These are phyloP conservation scores for Panagrolaimus sp. DNA, from an alignment of 1,140 invertebrate genomes.

Conservation along the genomic window DNA sequence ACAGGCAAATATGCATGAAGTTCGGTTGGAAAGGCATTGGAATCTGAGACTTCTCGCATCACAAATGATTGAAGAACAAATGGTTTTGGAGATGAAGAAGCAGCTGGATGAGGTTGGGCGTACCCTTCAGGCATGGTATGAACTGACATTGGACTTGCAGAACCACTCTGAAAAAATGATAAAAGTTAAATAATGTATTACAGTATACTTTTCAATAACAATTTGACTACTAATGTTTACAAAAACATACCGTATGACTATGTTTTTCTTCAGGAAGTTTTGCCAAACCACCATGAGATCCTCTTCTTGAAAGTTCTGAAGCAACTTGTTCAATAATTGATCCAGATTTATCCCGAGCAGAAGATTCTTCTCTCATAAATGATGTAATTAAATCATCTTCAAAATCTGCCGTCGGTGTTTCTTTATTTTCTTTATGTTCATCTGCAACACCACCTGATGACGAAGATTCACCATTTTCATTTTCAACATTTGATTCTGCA, in stretches of 20 bases:
- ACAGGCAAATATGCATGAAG: slow-evolving; percentile 36
- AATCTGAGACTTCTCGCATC: not conserved
- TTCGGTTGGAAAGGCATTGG: slow-evolving; percentile 21
- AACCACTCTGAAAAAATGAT: slow-evolving; percentile 33
- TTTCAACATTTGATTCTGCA: not conserved
- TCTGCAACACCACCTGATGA: not conserved
- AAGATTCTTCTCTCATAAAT: slow-evolving; percentile 1
- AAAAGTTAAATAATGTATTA: not conserved
- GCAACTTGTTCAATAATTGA: not conserved
- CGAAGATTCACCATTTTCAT: not conserved
- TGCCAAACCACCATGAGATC: not conserved
- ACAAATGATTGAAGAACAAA: slow-evolving; percentile 32
- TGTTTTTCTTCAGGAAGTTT: slow-evolving; percentile 33
- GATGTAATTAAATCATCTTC: not conserved
- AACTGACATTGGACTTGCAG: slow-evolving; percentile 32
- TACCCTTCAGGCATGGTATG: slow-evolving; percentile 30
- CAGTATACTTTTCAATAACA: not conserved
- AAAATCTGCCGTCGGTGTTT: not conserved
- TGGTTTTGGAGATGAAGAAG: slow-evolving; percentile 21
- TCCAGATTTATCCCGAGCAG: not conserved
- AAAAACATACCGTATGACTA: slow-evolving; percentile 32
- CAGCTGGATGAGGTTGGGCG: slow-evolving; percentile 17
- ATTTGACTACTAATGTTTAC: not conserved
- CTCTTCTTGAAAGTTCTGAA: not conserved
- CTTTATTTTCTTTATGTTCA: slow-evolving; percentile 9